Evolutionary conservation across 1,140 invertebrate species (phyloP).

Genomic region (Penaeus vannamei): DNA sequence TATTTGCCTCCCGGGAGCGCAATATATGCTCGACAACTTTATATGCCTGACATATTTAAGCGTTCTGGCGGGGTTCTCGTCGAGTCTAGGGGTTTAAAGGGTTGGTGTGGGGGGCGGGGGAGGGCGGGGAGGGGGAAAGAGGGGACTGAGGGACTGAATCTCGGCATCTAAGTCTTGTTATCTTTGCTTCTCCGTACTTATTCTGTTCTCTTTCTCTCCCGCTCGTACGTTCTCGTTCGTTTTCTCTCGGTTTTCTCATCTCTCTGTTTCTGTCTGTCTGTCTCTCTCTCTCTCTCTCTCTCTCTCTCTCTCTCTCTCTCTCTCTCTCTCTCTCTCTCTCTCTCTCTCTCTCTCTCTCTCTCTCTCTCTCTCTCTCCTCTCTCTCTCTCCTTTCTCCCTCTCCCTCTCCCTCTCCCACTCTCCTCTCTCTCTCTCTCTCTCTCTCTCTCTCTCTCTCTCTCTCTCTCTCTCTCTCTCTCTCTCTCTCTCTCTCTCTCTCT

Average conservation of each 20-base stretch:
- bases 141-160: too few species aligned
- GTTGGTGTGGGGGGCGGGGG: too few species aligned
- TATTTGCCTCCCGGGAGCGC: too few species aligned
- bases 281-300: neutral
- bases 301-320: slow-evolving; percentile 26
- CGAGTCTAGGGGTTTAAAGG: too few species aligned
- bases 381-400: neutral
- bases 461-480: neutral
- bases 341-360: neutral
- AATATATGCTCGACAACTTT: too few species aligned
- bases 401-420: too few species aligned
- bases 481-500: neutral
- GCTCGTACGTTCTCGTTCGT: neutral
- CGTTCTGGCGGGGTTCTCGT: too few species aligned
- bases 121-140: too few species aligned
- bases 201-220: neutral
- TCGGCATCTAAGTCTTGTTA: too few species aligned
- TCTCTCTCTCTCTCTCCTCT: neutral
- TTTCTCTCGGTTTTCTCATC: neutral
- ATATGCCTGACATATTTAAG: too few species aligned
- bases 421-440: too few species aligned
- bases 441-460: neutral
- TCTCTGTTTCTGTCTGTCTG: slow-evolving; percentile 19
- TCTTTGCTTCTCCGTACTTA: neutral
- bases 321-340: slow-evolving; percentile 21